Conservation (phyloP, 2,113 vertebrate genomes). For the Halichoerus grypus region DNA sequence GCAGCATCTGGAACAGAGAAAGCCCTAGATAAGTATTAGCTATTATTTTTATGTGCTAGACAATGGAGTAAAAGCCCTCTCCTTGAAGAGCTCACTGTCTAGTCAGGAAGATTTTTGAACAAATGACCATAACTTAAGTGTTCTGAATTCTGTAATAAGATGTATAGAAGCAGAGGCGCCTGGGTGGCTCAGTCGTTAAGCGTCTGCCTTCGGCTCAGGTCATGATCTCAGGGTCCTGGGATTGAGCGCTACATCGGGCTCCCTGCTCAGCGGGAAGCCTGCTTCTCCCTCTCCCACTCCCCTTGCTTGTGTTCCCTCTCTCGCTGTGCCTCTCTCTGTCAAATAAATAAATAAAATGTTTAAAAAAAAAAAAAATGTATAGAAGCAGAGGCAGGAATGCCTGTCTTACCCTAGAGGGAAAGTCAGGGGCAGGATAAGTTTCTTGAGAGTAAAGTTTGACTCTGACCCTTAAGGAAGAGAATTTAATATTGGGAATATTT, state of each 20-base stretch:
- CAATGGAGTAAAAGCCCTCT: neutral
- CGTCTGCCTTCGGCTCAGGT: too few species aligned
- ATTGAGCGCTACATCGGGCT: too few species aligned
- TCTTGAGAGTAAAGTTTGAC: neutral
- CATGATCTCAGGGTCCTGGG: too few species aligned
- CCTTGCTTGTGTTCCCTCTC: too few species aligned
- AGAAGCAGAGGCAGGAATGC: neutral
- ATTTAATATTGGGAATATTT: neutral
- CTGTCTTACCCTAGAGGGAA: neutral
- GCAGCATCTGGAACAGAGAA: neutral
- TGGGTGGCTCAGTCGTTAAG: too few species aligned
- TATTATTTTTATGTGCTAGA: neutral
- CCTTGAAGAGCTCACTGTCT: neutral
- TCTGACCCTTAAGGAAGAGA: slow-evolving; percentile 9
- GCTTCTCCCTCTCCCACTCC: too few species aligned
- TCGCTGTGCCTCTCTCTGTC: too few species aligned
- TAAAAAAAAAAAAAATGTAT: neutral
- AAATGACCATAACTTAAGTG: neutral
- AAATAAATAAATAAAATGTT: too few species aligned
- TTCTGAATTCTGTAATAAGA: neutral
- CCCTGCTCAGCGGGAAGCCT: too few species aligned
- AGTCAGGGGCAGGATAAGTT: neutral
- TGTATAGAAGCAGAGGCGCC: neutral
- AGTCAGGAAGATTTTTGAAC: slow-evolving; percentile 46
- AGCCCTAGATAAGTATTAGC: neutral